These are phyloP conservation scores for Pan troglodytes DNA, from an alignment of 2,113 vertebrate species.

Conservation along the genomic window DNA sequence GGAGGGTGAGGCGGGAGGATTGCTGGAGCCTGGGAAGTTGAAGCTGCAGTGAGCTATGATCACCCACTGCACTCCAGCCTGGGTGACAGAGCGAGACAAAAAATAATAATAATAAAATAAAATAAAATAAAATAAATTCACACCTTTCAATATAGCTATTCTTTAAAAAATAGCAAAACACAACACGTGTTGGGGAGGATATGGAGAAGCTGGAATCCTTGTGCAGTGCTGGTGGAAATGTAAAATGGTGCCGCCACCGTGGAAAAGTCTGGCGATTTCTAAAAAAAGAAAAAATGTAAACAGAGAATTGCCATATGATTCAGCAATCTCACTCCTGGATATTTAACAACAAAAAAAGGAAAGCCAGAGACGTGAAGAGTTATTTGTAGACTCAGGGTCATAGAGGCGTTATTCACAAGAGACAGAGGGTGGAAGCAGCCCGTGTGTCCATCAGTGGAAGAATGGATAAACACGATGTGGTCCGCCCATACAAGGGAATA, in stretches of 20 bases:
- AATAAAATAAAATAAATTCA: not conserved
- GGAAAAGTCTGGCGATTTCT: not conserved
- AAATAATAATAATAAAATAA: no score
- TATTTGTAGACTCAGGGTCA: not conserved
- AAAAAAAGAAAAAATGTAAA: no score
- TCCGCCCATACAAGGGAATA: not conserved
- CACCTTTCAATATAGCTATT: no score
- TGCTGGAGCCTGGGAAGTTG: no score
- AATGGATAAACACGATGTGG: not conserved
- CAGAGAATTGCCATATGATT: fast-evolving
- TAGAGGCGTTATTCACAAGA: not conserved
- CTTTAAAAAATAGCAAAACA: not conserved
- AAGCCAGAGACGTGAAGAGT: not conserved
- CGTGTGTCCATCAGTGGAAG: not conserved
- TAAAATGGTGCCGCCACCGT: fast-evolving
- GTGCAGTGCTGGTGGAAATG: not conserved
- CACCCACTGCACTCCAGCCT: no score
- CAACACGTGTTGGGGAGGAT: not conserved
- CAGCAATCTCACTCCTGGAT: not conserved
- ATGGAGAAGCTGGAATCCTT: not conserved
- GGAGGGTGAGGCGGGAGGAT: no score
- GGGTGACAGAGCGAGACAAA: no score
- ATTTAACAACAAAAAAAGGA: not conserved
- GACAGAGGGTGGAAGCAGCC: not conserved
- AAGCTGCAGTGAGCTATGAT: no score